Percentiles rank a stretch among this genome's conserved stretches.
These are phyloP conservation scores for Argyra leucocephala DNA, from an alignment of 2,888 invertebrate species.

Conservation along the genomic window DNA sequence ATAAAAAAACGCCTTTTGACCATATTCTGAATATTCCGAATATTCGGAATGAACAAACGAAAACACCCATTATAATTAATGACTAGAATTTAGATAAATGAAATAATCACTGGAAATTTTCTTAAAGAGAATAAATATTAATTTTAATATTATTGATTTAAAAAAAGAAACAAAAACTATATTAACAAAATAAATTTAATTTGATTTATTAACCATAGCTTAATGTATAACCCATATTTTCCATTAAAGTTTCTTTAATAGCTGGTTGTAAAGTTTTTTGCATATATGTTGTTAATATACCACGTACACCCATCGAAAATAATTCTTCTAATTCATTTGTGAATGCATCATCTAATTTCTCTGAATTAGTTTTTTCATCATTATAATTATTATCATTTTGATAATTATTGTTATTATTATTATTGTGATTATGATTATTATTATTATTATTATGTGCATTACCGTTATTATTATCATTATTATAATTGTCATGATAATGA, in stretches of 20 bases:
- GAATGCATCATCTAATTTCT: constrained; percentile 54
- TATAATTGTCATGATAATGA: background rate
- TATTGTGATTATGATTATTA: background rate
- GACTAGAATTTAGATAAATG: no score
- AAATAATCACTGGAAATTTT: no score
- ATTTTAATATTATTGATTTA: no score
- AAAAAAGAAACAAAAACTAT: no score
- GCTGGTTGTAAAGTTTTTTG: constrained; percentile 75
- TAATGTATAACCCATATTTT: constrained; percentile 77
- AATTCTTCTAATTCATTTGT: constrained; percentile 76
- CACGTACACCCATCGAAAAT: constrained; percentile 72
- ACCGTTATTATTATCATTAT: background rate
- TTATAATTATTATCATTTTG: constrained; percentile 14
- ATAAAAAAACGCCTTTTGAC: no score
- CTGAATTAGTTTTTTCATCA: constrained; percentile 32
- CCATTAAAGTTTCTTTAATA: constrained; percentile 76
- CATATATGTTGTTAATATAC: constrained; percentile 71
- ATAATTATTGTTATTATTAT: constrained; percentile 5
- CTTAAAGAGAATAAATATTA: no score
- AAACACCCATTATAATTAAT: no score
- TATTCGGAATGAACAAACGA: no score
- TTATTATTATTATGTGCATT: background rate
- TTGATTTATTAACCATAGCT: constrained; percentile 69
- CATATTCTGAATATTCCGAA: no score
- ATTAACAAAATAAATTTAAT: no score